Evolutionary conservation across 1,140 invertebrate genomes (phyloP), one percentile per base, ranked within the genome.

Genomic region (Rhynchophorus ferrugineus): DNA sequence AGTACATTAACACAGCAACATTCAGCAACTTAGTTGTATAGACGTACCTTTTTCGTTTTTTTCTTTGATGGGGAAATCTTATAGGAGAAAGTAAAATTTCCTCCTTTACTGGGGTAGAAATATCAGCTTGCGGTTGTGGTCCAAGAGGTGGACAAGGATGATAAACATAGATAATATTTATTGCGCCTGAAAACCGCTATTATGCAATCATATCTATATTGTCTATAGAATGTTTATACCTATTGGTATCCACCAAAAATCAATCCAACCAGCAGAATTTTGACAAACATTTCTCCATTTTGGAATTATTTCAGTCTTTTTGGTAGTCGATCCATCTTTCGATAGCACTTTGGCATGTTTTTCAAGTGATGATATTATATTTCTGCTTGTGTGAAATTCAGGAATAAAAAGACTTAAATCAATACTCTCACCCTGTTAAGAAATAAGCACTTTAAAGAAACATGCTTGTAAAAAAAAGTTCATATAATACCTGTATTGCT

Each of bases 161-260:
- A 68, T 95, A 97, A 1, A 79, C 83, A 68, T 95, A 97, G 51
- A 82, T 80, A 16, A 97, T 91, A 61, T 87, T 91, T 11, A 97
- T 73, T 2, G 91, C 89, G 16, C 94, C 85, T 54, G 19, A 20
- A 47, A 6, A 29, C 5, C 5, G 11, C 5, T 29, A 29, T 5
- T 11, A 5, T 6, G 24, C 11, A 29, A 29, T 6, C 11, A 29
- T 6, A 29, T 29, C 5, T 29, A 6, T 6, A 6, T 29, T 29
- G 11, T 29, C 11, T 29, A 6, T 29, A 6, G 11, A 6, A 29
- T 11, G 24, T 29, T 29, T 29, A 29, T 54, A 55, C 53, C 53
- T 21, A 95, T 95, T 0, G 91, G 91, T 3, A 95, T 91, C 9
- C 85, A 87, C 92, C 92, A 95, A 67, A 93, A 96, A 65, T 95